A percentile compares a stretch with the other conserved stretches of the same genome.
Evolutionary conservation across 2,113 vertebrate species (phyloP).

Genomic region (Nycticryphes semicollaris): DNA sequence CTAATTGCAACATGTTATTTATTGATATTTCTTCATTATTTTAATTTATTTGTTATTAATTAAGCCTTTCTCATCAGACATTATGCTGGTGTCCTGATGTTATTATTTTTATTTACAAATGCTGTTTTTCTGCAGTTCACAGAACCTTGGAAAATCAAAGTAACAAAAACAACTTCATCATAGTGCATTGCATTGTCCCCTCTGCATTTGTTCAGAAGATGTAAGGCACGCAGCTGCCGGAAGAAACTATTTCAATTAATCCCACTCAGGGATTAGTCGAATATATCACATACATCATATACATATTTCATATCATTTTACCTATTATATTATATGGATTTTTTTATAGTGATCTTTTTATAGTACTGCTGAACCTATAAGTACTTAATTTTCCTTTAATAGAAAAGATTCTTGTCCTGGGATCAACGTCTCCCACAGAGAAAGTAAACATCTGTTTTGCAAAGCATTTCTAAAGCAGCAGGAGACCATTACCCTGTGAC

Average conservation of each 20-base stretch:
- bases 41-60: background rate
- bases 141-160: conserved; percentile 12
- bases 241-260: background rate
- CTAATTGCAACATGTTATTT: background rate
- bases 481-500: conserved; percentile 52
- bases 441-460: conserved; percentile 68
- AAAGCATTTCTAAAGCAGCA: conserved; percentile 58
- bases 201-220: background rate
- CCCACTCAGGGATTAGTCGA: background rate
- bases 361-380: background rate
- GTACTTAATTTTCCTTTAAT: conserved; percentile 49
- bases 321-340: background rate
- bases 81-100: background rate
- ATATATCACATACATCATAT: background rate
- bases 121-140: background rate
- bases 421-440: conserved; percentile 39
- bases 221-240: background rate
- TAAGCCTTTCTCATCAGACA: background rate
- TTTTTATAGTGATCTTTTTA: conserved; percentile 22
- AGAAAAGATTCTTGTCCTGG: background rate
- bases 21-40: background rate
- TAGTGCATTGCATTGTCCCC: background rate
- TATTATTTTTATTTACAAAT: conserved; percentile 13
- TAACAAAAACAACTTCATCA: conserved; percentile 27
- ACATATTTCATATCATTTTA: background rate